phyloP scores from a whole-genome alignment of 2,797 vertebrate genomes.

The Sebastes taczanowskii region DNA sequence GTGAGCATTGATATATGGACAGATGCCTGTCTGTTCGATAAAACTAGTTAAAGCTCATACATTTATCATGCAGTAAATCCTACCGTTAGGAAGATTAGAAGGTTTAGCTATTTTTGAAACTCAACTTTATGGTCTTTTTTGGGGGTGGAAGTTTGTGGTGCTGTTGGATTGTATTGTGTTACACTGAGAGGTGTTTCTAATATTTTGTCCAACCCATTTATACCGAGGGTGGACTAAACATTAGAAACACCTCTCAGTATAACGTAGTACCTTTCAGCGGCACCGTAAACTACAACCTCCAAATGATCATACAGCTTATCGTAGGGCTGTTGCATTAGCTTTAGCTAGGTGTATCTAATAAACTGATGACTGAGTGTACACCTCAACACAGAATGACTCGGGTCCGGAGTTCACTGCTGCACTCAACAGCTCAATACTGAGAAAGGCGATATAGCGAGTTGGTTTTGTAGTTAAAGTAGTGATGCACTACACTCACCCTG shows the following conservation, averaged over 20 bases:
- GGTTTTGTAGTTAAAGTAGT: background rate
- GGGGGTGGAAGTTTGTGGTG: background rate
- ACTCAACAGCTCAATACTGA: background rate
- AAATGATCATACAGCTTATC: background rate
- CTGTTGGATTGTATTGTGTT: background rate
- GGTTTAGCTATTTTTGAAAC: background rate
- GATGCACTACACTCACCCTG: background rate
- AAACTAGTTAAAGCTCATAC: background rate
- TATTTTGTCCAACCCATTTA: background rate
- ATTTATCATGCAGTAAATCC: background rate
- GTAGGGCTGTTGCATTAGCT: background rate
- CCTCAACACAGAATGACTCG: background rate
- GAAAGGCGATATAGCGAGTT: background rate
- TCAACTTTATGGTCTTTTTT: background rate
- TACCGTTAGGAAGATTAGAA: background rate
- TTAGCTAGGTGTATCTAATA: background rate
- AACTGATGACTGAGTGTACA: background rate
- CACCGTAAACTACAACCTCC: background rate
- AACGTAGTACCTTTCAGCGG: background rate
- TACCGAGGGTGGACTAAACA: background rate
- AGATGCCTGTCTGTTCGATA: background rate
- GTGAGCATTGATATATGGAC: background rate
- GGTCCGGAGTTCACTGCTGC: conserved; percentile 18
- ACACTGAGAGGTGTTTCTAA: background rate
- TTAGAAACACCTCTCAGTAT: background rate